Conservation (phyloP, 2,888 invertebrate species). For the Ligdia adustata region DNA sequence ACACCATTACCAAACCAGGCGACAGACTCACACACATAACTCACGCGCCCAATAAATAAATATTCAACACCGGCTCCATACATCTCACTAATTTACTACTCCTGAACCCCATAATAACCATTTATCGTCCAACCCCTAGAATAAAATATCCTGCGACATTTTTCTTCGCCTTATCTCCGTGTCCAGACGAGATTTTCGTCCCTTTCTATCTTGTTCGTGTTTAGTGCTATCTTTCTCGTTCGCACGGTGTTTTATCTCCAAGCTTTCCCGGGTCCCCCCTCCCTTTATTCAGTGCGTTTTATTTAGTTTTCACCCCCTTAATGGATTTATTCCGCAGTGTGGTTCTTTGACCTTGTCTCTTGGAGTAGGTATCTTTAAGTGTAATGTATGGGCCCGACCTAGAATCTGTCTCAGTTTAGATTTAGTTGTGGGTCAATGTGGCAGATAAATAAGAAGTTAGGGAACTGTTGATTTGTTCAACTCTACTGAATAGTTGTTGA, state of each 20-base stretch:
- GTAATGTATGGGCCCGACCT: conserved; percentile 29
- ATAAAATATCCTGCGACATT: conserved; percentile 78
- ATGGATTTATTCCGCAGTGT: conserved; percentile 73
- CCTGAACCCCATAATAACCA: conserved; percentile 78
- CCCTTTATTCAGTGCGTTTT: conserved; percentile 70
- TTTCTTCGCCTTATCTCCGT: conserved; percentile 79
- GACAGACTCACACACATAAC: conserved; percentile 46
- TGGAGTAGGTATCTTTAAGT: conserved; percentile 27
- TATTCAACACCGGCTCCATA: conserved; percentile 74
- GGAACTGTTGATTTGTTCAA: conserved; percentile 3
- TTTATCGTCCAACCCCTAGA: conserved; percentile 69
- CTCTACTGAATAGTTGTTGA: conserved; percentile 1
- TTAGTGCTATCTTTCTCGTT: conserved; percentile 29
- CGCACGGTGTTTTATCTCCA: conserved; percentile 56
- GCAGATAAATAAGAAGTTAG: conserved; percentile 18
- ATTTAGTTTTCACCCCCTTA: conserved; percentile 76
- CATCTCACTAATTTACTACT: conserved; percentile 81
- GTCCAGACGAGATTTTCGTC: conserved; percentile 63
- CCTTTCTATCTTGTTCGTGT: conserved; percentile 39
- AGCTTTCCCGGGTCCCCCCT: conserved; percentile 41
- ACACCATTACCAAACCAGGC: too few relatives aligned
- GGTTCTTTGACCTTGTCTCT: conserved; percentile 71
- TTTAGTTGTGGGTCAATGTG: conserved; percentile 22
- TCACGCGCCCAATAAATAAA: conserved; percentile 72
- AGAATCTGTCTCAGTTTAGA: conserved; percentile 18